Evolutionary conservation across 2,797 vertebrate species (phyloP), one percentile per base, ranked within the genome.

Genomic region (Tauraco hartlaubi): DNA sequence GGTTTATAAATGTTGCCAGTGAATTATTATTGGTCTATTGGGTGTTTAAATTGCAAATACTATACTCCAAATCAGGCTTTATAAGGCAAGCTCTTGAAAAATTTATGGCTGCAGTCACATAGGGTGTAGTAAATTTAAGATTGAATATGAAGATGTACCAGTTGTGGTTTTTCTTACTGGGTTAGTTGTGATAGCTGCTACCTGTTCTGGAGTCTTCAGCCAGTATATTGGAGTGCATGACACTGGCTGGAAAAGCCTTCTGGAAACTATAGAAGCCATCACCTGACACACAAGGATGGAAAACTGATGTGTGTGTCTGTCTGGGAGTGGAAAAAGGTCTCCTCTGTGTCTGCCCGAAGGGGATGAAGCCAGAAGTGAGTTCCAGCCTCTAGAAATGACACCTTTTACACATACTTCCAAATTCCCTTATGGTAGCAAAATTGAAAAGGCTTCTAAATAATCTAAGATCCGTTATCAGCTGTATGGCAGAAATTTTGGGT

Each of bases 41-140:
- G 79, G 95, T 92, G 76, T 88, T 95, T 95, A 90, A 96, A 85
- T 92, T 96, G 94, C 85, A 94, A 95, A 94, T 92, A 72, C 46
- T 77, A 31, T 64, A 83, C 73, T 83, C 15, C 5, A 91, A 91
- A 81, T 25, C 54, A 61, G 64, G 68, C 88, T 94, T 88, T 92
- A 81, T 29, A 83, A 88, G 85, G 59, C 12, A 52, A 77, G 79
- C 19, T 92, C 37, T 33, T 95, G 94, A 92, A 94, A 95, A 85
- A 96, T 95, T 96, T 95, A 96, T 93, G 82, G 62, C 54, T 92
- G 29, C 18, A 72, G 66, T 72, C 71, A 69, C 69, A 35, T 12
- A 78, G 73, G 46, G 39, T 46, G 74, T 74, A 79, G 90, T 90
- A 86, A 95, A 95, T 75, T 62, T 41, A 90, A 46, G 49, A 33